These are phyloP conservation scores for Drosophila orosa DNA, from an alignment of 1,140 invertebrate genomes.

Conservation along the genomic window DNA sequence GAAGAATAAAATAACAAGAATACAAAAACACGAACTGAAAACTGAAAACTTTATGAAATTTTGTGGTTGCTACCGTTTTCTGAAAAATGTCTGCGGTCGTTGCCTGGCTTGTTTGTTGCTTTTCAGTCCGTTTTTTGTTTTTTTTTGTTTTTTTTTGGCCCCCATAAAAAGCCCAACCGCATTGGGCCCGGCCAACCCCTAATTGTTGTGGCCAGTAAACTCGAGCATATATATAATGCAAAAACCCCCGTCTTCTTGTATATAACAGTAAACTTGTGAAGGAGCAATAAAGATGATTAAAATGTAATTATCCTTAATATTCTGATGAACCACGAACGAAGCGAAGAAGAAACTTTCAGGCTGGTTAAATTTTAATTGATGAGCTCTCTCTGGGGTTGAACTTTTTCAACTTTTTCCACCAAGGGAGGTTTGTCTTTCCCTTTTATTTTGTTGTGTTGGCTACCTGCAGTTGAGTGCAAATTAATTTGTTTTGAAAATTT, in stretches of 20 bases:
- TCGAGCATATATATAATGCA: slow-evolving; percentile 55
- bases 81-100: slow-evolving; percentile 68
- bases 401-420: slow-evolving; percentile 71
- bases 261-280: slow-evolving; percentile 80
- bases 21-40: slow-evolving; percentile 23
- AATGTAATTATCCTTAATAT: slow-evolving; percentile 84
- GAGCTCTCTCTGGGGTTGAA: slow-evolving; percentile 74
- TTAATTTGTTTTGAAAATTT: slow-evolving; percentile 82
- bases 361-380: slow-evolving; percentile 76
- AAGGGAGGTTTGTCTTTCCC: not conserved
- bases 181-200: slow-evolving; percentile 71
- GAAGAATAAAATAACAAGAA: slow-evolving; percentile 15
- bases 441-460: not conserved
- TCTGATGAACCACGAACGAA: slow-evolving; percentile 57
- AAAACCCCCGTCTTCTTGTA: slow-evolving; percentile 58
- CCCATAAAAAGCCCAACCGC: slow-evolving; percentile 73
- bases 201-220: slow-evolving; percentile 70
- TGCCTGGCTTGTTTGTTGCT: slow-evolving; percentile 3
- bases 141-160: slow-evolving; percentile 2
- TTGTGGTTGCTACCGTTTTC: slow-evolving; percentile 80
- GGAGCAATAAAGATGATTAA: slow-evolving; percentile 84
- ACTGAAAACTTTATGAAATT: slow-evolving; percentile 75
- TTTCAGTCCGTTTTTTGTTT: not conserved
- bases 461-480: slow-evolving; percentile 71
- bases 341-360: slow-evolving; percentile 35